Evolutionary conservation across 2,113 vertebrate species (phyloP).

Genomic region (Limnothrissa miodon): DNA sequence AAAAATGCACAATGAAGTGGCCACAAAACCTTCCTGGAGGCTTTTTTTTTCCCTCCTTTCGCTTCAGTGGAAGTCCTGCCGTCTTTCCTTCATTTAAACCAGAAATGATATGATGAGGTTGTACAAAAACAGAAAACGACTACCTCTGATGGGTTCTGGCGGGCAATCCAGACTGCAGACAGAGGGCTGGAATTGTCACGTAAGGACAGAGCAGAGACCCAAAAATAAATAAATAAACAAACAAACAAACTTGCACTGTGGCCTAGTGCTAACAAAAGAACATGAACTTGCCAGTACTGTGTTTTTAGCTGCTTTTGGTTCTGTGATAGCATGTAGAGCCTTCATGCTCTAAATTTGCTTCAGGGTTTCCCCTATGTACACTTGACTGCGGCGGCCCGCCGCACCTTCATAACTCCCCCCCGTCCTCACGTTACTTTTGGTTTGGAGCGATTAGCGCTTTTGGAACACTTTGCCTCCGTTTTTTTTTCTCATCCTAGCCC

Average conservation of each 20-base stretch:
- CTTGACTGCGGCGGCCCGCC: no score
- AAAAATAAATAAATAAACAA: no score
- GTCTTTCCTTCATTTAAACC: not conserved
- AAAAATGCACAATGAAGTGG: not conserved
- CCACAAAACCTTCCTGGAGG: not conserved
- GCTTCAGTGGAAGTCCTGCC: not conserved
- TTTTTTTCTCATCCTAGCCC: no score
- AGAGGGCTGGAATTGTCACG: not conserved
- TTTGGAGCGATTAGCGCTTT: no score
- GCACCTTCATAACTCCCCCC: no score
- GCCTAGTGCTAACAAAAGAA: not conserved
- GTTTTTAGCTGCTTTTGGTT: not conserved
- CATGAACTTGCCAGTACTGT: not conserved
- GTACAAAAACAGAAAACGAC: constrained; percentile 1
- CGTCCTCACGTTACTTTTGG: no score
- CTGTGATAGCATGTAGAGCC: not conserved
- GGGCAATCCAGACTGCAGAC: not conserved
- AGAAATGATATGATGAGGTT: not conserved
- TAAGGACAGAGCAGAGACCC: not conserved
- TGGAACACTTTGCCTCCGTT: no score
- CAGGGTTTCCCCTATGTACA: no score
- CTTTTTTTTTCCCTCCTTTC: not conserved
- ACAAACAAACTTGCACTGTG: not conserved
- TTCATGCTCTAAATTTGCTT: not conserved
- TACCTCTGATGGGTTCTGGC: not conserved